Evolutionary conservation across 2,888 invertebrate species (phyloP).

Genomic region (Sicus ferrugineus): DNA sequence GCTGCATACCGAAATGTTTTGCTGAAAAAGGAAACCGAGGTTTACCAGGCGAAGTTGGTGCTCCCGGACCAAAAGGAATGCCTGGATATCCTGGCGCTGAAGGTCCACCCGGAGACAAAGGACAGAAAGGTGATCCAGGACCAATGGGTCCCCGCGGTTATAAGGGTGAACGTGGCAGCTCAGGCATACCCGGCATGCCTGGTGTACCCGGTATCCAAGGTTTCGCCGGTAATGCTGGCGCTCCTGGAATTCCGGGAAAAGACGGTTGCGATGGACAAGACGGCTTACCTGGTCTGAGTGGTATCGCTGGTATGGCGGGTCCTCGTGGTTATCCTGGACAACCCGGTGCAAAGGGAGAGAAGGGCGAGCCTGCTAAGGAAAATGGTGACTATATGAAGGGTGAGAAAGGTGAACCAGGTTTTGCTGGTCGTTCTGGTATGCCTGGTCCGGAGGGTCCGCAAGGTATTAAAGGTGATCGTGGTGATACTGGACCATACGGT

Average conservation of each 20-base stretch:
- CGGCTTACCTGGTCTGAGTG: slow-evolving; percentile 78
- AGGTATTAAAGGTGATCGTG: slow-evolving; percentile 82
- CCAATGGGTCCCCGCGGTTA: slow-evolving; percentile 81
- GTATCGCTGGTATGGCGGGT: slow-evolving; percentile 75
- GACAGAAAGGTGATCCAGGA: slow-evolving; percentile 87
- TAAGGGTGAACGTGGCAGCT: slow-evolving; percentile 85
- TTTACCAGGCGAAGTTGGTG: slow-evolving; percentile 76
- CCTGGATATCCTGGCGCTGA: slow-evolving; percentile 84
- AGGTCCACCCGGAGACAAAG: slow-evolving; percentile 87
- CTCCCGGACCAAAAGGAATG: slow-evolving; percentile 77
- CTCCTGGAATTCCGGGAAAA: slow-evolving; percentile 82
- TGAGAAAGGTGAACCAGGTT: slow-evolving; percentile 81
- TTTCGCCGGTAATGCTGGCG: slow-evolving; percentile 66
- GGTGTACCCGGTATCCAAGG: slow-evolving; percentile 69
- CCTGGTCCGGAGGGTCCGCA: slow-evolving; percentile 58
- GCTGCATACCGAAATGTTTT: slow-evolving; percentile 85
- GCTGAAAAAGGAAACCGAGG: slow-evolving; percentile 88
- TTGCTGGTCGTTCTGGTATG: slow-evolving; percentile 57
- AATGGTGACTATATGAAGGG: slow-evolving; percentile 73
- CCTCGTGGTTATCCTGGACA: slow-evolving; percentile 75
- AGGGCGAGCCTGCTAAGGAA: slow-evolving; percentile 77
- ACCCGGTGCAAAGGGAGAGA: slow-evolving; percentile 70
- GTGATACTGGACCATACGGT: slow-evolving; percentile 60
- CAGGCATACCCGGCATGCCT: slow-evolving; percentile 87
- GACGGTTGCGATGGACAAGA: slow-evolving; percentile 98